Percentiles rank a stretch among this genome's conserved stretches.
These are phyloP conservation scores for Hypena proboscidalis DNA, from an alignment of 2,888 invertebrate species.

Conservation along the genomic window DNA sequence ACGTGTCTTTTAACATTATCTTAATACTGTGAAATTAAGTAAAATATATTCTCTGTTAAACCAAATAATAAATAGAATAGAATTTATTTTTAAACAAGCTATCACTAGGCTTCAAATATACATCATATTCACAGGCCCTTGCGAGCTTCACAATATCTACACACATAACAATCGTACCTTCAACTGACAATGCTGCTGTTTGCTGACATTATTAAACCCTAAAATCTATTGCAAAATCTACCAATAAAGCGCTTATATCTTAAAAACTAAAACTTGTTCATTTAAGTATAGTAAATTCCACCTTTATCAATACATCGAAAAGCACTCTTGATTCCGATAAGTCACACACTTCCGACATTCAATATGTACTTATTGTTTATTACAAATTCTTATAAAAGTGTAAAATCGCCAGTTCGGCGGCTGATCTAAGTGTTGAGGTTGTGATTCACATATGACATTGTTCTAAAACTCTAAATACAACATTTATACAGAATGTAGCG, in stretches of 20 bases:
- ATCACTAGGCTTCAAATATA: constrained; percentile 54
- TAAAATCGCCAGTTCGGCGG: constrained; percentile 22
- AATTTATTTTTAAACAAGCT: constrained; percentile 45
- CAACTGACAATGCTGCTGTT: constrained; percentile 20
- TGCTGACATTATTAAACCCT: background rate
- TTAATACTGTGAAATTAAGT: constrained; percentile 34
- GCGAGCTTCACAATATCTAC: constrained; percentile 35
- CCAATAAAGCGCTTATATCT: constrained; percentile 3
- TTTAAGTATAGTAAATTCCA: constrained; percentile 6
- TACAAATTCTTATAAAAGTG: constrained; percentile 40
- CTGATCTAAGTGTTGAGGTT: constrained; percentile 4
- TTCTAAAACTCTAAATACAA: background rate
- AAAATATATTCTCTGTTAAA: constrained; percentile 28
- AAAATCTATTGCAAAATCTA: background rate
- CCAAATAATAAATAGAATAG: constrained; percentile 31
- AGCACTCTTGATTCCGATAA: constrained; percentile 1
- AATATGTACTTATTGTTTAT: constrained; percentile 4
- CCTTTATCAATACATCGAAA: background rate
- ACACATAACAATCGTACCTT: constrained; percentile 33
- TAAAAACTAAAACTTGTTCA: constrained; percentile 3
- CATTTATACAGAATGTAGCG: background rate
- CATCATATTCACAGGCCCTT: constrained; percentile 42
- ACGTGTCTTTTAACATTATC: constrained; percentile 19
- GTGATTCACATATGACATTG: background rate
- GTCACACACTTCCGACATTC: background rate